Evolutionary conservation across 2,888 invertebrate species (phyloP).

Genomic region (Nephrotoma flavescens): DNA sequence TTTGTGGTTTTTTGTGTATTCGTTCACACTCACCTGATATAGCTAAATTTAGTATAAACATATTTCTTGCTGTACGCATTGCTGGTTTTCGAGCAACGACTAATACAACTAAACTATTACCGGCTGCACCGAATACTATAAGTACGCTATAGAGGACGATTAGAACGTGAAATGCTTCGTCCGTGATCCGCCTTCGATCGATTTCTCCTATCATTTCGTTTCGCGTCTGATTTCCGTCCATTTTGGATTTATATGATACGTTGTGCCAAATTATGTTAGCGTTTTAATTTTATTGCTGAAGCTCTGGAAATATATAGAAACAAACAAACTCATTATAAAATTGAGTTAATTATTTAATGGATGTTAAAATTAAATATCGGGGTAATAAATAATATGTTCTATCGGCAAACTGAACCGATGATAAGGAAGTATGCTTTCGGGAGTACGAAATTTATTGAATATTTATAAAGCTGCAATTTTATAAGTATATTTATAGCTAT

Average conservation of each 20-base stretch:
- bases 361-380: no score
- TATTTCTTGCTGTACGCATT: constrained; percentile 85
- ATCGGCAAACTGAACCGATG: no score
- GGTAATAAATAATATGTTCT: no score
- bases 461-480: no score
- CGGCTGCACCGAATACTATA: constrained; percentile 67
- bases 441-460: no score
- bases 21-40: constrained; percentile 40
- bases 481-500: no score
- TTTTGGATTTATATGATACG: background rate
- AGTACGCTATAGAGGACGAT: constrained; percentile 57
- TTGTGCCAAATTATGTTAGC: background rate
- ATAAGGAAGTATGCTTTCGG: no score
- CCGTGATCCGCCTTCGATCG: constrained; percentile 44
- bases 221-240: background rate
- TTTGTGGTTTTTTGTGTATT: background rate
- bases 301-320: background rate
- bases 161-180: constrained; percentile 48
- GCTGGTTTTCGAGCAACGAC: constrained; percentile 66
- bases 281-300: background rate
- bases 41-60: constrained; percentile 85
- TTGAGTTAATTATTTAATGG: no score
- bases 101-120: constrained; percentile 73
- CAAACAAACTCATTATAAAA: no score
- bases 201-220: background rate